Evolutionary conservation across 2,113 vertebrate genomes (phyloP).

Genomic region (Chionis minor): DNA sequence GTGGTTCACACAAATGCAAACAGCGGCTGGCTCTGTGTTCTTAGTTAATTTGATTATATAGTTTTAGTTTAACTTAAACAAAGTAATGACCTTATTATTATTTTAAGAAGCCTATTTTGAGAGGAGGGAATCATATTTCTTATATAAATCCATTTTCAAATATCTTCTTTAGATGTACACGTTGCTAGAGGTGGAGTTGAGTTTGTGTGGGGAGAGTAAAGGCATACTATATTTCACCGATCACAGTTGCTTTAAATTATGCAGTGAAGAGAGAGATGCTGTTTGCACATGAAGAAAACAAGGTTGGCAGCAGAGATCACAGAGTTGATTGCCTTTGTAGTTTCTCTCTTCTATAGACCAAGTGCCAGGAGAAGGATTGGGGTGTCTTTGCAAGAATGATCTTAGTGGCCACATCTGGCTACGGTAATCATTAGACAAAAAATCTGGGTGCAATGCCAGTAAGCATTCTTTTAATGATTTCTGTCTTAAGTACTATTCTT

Average conservation of each 20-base stretch:
- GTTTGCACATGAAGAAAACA: background rate
- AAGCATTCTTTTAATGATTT: background rate
- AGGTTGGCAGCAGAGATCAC: background rate
- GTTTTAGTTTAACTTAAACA: slow-evolving; percentile 27
- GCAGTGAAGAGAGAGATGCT: background rate
- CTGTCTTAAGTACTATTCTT: background rate
- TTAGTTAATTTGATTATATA: slow-evolving; percentile 25
- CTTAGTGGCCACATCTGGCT: background rate
- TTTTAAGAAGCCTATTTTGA: slow-evolving; percentile 33
- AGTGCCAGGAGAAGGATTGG: background rate
- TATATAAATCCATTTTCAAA: slow-evolving; percentile 20
- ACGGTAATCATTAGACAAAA: background rate
- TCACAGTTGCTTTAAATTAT: slow-evolving; percentile 36
- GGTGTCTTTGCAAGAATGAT: background rate
- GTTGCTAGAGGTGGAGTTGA: background rate
- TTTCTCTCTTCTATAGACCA: background rate
- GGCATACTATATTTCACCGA: background rate
- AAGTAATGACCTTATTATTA: slow-evolving; percentile 16
- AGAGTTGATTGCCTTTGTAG: background rate
- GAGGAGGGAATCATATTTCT: slow-evolving; percentile 1
- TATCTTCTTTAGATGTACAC: background rate
- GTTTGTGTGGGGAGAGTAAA: background rate
- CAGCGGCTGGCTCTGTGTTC: slow-evolving; percentile 18
- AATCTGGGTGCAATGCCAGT: background rate
- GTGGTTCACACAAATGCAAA: slow-evolving; percentile 9